Evolutionary conservation across 1,140 invertebrate species (phyloP), one percentile per base, ranked within the genome.

Genomic region (Drosophila chauvacae): DNA sequence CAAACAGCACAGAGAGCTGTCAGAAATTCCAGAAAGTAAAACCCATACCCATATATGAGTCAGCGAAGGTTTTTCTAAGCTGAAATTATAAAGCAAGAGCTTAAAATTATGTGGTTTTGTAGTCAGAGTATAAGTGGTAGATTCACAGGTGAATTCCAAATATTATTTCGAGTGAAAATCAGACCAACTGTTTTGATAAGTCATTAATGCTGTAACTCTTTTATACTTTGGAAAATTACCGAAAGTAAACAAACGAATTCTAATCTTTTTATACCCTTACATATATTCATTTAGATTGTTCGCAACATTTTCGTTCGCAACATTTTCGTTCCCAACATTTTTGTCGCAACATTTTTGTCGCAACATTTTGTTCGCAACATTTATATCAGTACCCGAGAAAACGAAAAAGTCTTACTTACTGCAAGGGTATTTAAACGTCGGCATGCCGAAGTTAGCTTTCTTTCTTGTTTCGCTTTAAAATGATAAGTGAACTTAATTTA

Each of bases 11-110:
- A n/a, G 16, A 9, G 16, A 13, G 39, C 42, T 44, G 56, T 57
- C 45, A 64, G 30, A 74, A 63, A 50, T 59, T 58, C 66, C 69
- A 56, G 69, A 59, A 44, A 64, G 30, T 65, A 26, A 50, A 59
- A 48, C 28, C 14, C 51, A 45, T 44, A 57, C 7, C 28, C 53
- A 39, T 35, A 18, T 30, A 64, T 76, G 73, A 76, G 41, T 76
- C 73, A 76, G 28, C 16, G 1, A 39, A 66, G 41, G 45, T 66
- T 76, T 76, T 76, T 76, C 61, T 39, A 47, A 42, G 13, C 23
- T 28, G 0, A 51, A 48, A 48, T 45, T 16, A 37, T 62, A 58
- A 44, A 18, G 39, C 30, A 33, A 51, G 20, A 16, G 53, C 28
- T 26, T 37, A 11, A 42, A 37, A 55, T 11, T 16, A 39, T 51